A percentile compares a stretch with the other conserved stretches of the same genome.
These are phyloP conservation scores for Mus musculus DNA, from an alignment of 2,113 vertebrate species.

Conservation along the genomic window GRCm39 chr12:90637501-90638000, in stretches of 20 bases:
- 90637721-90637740: neutral
- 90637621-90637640: neutral
- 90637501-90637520: neutral
- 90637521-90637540: neutral
- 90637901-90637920: neutral
- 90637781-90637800: neutral
- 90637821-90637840: neutral
- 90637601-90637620: neutral
- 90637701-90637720: neutral
- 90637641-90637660: neutral
- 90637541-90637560: neutral
- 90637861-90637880: neutral
- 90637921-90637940: neutral
- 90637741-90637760: neutral
- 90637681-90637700: neutral
- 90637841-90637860: neutral
- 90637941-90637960: neutral
- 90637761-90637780: neutral
- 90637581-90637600: neutral
- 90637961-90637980: neutral
- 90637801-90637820: neutral
- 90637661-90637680: neutral
- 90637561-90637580: neutral
- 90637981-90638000: neutral
- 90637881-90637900: neutral